Evolutionary conservation across 2,888 invertebrate genomes (phyloP), one percentile per base, ranked within the genome.

Genomic region (Standfussiana lucernea): DNA sequence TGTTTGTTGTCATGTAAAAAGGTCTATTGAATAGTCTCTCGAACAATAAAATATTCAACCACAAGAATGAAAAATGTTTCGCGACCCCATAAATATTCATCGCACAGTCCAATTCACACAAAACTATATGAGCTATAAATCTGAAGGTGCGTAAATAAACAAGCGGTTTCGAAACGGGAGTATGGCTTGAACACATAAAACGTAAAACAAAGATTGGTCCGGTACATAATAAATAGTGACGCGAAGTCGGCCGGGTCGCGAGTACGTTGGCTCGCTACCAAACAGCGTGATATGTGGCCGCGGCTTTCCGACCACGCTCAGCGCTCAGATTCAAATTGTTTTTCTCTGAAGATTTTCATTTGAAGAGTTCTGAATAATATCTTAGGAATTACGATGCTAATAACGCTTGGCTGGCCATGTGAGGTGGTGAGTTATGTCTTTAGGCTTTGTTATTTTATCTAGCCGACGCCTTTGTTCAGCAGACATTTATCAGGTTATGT

Each of bases 221-320:
- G 67, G 83, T 88, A 86, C 89, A 88, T 89, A 86, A 89, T 88
- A 89, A 85, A 88, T 86, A 80, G 83, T 80, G 86, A 88, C 83
- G 73, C 59, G 77, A 61, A 84, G 88, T 83, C 88, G 77, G 72
- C 73, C 66, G 77, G 86, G 85, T 86, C 72, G 81, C 75, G 78
- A 80, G 69, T 75, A 70, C 65, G 62, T 84, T 90, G 90, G 90
- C 90, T 67, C 56, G 24, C 45, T 66, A 86, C 90, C 88, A 89
- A 91, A 85, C 81, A 78, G 66, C 80, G 81, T 89, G 86, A 90
- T 87, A 85, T 86, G 87, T 87, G 80, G 84, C 70, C 75, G 71
- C 79, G 76, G 80, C 85, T 89, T 82, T 76, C 71, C 77, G 62
- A 84, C 77, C 68, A 71, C 68, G 66, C 53, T 87, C 81, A 85